Conservation (phyloP, 2,888 invertebrate species). For the Parelbella ahira region DNA sequence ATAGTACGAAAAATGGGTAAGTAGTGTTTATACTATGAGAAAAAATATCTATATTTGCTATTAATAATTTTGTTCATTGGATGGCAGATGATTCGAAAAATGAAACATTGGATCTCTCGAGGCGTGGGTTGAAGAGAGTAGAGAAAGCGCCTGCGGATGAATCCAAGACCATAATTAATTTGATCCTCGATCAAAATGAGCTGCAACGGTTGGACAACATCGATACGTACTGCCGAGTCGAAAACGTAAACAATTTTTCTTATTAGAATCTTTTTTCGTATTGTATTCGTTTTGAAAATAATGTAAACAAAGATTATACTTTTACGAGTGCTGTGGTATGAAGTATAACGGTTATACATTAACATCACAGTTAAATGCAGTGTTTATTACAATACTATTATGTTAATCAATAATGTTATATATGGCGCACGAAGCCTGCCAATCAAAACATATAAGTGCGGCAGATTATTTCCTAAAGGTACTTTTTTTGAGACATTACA, state of each 20-base stretch:
- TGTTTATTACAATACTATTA: no score
- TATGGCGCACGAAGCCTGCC: no score
- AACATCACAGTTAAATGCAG: no score
- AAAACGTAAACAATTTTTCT: conserved; percentile 80
- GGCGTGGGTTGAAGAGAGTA: conserved; percentile 90
- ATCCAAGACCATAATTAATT: conserved; percentile 83
- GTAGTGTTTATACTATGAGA: conserved; percentile 28
- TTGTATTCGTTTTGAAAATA: not conserved
- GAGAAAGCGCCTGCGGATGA: conserved; percentile 86
- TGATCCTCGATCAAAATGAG: conserved; percentile 93
- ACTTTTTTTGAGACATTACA: no score
- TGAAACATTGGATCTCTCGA: conserved; percentile 87
- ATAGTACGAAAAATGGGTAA: conserved; percentile 52
- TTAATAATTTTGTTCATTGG: conserved; percentile 25
- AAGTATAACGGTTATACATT: no score
- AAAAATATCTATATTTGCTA: conserved; percentile 31
- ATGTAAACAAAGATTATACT: conserved; percentile 14
- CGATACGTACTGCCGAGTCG: conserved; percentile 88
- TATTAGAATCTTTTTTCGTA: conserved; percentile 10
- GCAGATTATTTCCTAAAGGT: no score
- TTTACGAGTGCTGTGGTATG: no score
- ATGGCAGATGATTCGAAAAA: conserved; percentile 42
- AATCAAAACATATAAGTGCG: no score
- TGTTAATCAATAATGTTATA: no score
- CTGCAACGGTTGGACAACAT: conserved; percentile 92